Evolutionary conservation across 1,140 invertebrate species (phyloP).

Genomic region (Nylanderia fulva): DNA sequence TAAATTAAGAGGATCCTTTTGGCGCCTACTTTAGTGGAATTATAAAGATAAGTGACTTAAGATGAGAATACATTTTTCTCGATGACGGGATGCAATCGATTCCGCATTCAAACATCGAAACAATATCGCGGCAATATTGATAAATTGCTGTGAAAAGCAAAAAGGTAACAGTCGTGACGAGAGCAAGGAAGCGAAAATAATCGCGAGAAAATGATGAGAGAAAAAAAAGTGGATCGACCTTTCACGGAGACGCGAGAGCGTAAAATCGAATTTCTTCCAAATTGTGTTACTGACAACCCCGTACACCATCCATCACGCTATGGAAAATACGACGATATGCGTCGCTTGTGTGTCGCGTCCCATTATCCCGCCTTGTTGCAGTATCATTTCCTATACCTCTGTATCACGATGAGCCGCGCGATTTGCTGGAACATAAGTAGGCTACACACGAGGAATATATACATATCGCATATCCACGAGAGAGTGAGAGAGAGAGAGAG

Average conservation of each 20-base stretch:
- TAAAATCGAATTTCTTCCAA: neutral
- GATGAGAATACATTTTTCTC: too few species aligned
- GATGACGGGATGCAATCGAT: too few species aligned
- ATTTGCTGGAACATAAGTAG: slow-evolving; percentile 29
- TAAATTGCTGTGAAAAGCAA: neutral
- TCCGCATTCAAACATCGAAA: neutral
- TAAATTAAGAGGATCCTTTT: too few species aligned
- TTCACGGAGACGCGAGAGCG: neutral
- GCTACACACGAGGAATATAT: slow-evolving; percentile 37
- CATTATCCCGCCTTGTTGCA: slow-evolving; percentile 1
- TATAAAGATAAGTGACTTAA: too few species aligned
- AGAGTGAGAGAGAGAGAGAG: too few species aligned
- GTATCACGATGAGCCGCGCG: neutral
- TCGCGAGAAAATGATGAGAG: too few species aligned
- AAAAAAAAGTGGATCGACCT: too few species aligned
- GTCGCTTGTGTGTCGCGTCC: neutral
- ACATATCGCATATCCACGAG: too few species aligned
- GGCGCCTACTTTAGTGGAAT: too few species aligned
- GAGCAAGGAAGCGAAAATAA: too few species aligned
- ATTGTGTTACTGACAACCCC: neutral
- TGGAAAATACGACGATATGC: neutral
- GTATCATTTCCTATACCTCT: neutral
- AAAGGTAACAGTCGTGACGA: too few species aligned
- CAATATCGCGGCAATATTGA: too few species aligned
- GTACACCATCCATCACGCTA: neutral